A percentile compares a stretch with the other conserved stretches of the same genome.
Conservation (phyloP, 2,797 vertebrate species). For the Momotus momota region DNA sequence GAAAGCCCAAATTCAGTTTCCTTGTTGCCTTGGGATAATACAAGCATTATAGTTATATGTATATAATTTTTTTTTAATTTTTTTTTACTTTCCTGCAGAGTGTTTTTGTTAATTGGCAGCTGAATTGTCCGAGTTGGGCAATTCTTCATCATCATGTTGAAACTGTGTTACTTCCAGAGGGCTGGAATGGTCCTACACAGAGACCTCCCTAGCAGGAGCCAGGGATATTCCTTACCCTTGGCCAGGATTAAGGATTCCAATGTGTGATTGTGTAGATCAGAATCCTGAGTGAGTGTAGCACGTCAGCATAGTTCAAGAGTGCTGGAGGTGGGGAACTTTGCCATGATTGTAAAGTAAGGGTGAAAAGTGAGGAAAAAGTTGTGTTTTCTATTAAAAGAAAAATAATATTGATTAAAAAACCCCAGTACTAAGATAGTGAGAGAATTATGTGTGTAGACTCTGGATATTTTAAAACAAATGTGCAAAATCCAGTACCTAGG, state of each 20-base stretch:
- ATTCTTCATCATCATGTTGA: not conserved
- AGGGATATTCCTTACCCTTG: not conserved
- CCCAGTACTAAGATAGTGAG: not conserved
- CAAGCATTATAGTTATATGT: not conserved
- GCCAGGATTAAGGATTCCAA: not conserved
- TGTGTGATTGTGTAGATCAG: not conserved
- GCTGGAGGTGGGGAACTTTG: not conserved
- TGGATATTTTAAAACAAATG: slow-evolving; percentile 39
- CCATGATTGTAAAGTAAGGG: not conserved
- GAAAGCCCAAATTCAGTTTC: not conserved
- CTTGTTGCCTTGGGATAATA: not conserved
- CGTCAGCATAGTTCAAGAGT: not conserved
- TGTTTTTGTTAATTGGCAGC: not conserved
- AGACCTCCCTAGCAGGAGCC: not conserved
- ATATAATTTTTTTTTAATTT: too few relatives aligned
- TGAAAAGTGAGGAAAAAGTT: not conserved
- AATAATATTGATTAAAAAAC: not conserved
- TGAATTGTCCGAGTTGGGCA: not conserved
- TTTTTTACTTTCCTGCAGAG: not conserved
- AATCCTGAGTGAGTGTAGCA: rapidly evolving
- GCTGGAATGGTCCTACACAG: not conserved
- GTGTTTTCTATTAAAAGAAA: not conserved
- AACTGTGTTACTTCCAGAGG: not conserved
- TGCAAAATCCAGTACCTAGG: slow-evolving; percentile 29
- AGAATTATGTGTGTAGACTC: slow-evolving; percentile 3